Evolutionary conservation across 1,140 invertebrate genomes (phyloP).

Genomic region (honey bee (Apis mellifera)): Amel_HAv3.1 CM009931.2:26059001-26059500

Average conservation of each 20-base stretch:
- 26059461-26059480: no score
- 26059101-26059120: constrained; percentile 13
- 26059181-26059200: constrained; percentile 23
- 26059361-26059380: constrained; percentile 51
- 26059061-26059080: background rate
- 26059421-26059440: background rate
- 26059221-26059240: constrained; percentile 16
- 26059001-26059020: background rate
- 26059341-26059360: constrained; percentile 29
- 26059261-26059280: background rate
- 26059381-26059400: constrained; percentile 21
- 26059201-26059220: background rate
- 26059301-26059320: background rate
- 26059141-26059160: constrained; percentile 1
- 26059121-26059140: constrained; percentile 5
- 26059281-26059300: constrained; percentile 7
- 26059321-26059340: background rate
- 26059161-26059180: constrained; percentile 14
- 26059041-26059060: background rate
- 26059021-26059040: background rate
- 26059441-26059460: no score
- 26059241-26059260: no score
- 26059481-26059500: no score
- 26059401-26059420: no score
- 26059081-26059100: background rate